These are phyloP conservation scores for Calidris pygmaea DNA, from an alignment of 2,113 vertebrate species.

Conservation along the genomic window DNA sequence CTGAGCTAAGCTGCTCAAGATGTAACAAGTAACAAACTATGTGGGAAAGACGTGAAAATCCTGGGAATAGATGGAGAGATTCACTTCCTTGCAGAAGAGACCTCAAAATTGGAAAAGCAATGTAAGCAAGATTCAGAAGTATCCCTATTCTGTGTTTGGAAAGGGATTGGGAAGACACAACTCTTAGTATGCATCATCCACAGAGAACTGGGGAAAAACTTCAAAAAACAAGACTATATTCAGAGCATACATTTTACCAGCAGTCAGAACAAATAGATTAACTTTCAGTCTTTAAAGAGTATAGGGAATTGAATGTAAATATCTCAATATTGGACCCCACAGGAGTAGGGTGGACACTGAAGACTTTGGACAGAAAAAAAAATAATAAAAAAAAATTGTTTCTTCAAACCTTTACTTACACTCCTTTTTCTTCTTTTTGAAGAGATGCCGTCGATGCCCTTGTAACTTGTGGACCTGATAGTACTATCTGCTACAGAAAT, in stretches of 20 bases:
- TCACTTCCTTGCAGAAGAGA: not conserved
- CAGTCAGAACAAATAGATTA: not conserved
- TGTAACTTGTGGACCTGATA: not conserved
- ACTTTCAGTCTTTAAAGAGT: not conserved
- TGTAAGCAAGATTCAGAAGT: not conserved
- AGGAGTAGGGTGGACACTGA: not conserved
- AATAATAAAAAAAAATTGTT: not conserved
- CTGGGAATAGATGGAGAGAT: not conserved
- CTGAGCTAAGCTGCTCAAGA: not conserved
- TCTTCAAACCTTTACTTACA: not conserved
- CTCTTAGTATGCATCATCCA: not conserved
- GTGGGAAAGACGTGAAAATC: not conserved
- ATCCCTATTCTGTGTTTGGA: not conserved
- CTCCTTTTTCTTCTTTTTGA: not conserved
- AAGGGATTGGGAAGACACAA: not conserved
- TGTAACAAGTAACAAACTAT: not conserved
- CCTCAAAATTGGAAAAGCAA: not conserved
- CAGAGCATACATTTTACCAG: not conserved
- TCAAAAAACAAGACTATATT: accelerated
- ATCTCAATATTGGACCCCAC: not conserved
- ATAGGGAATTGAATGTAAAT: not conserved
- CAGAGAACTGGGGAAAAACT: not conserved
- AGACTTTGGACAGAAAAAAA: not conserved
- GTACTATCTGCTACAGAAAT: not conserved
- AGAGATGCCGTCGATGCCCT: not conserved